Base-by-base conservation (phyloP, 2,888 invertebrate genomes). In the Troglohyphantes excavatus region DNA sequence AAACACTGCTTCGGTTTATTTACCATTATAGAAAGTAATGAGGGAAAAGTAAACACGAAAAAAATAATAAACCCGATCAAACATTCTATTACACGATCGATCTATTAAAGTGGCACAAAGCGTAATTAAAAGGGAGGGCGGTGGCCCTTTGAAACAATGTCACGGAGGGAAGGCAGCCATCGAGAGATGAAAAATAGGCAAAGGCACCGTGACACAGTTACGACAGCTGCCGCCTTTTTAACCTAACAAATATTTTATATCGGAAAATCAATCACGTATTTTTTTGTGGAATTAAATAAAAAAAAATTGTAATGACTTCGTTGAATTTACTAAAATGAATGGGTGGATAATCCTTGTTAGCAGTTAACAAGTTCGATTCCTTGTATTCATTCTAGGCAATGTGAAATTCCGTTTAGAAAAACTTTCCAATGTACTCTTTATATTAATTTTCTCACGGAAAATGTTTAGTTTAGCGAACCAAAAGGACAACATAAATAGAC, bases 81-180 rank as follows among this genome's bases (percentile, higher is more conserved):
- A 29, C 59, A 26, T 76, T 76, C 26, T 39, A 29, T 63, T 63
- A 76, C 39, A 43, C 43, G 65, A 78, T 78, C 78, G 78, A 65
- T 65, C 19, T 63, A 78, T 78, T 78, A 63, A 78, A 78, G 9
- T 43, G 65, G 78, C 78, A 78, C 78, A 78, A 72, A 43, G 73
- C 61, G 83, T 75, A 83, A 83, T 83, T 83, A 83, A 83, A 65
- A 67, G 73, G 33, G 46, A 73, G 73, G 83, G 83, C 65, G 83
- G 83, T 23, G 73, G 27, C 67, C 63, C 27, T 33, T 67, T 39
- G 43, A 68, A 83, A 83, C 82, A 83, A 83, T 76, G 76, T 76
- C 76, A 76, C 63, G 76, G 76, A 29, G 76, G 61, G 72, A 11
- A 43, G 76, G 59, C 59, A 29, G 21, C 59, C 21, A n/a, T 7